Base-by-base conservation (phyloP, 2,888 invertebrate species). In the Rhagium mordax region DNA sequence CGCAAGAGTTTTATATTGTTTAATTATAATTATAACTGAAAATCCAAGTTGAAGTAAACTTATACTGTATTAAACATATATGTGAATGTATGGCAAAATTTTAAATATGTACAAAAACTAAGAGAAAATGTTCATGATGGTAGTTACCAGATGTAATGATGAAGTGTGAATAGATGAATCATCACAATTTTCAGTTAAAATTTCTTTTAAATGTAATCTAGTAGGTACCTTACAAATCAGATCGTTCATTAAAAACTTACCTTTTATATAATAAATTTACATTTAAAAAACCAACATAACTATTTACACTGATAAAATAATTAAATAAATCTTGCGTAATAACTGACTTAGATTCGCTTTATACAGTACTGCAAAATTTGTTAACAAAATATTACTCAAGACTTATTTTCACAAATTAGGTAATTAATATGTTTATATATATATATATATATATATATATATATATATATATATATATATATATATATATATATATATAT, bases 71-170 rank as follows among this genome's bases (percentile, higher is more conserved):
- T 41, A 3, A n/a, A 41, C 41, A 41, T 5, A 41, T 41, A 0
- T n/a, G n/a, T 41, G 41, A 41, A n/a, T 41, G 13, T 41, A 41
- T 41, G 41, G n/a, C 41, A 41, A 41, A 2, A 41, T 41, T 41
- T 41, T n/a, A 41, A 41, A 41, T 41, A 41, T 41, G 41, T 41
- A 41, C 41, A 41, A 41, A 33, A 33, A 33, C 33, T 33, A 33
- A 24, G 24, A 4, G 6, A 33, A 33, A 33, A 41, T 41, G 41
- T 41, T 41, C 4, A n/a, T 41, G 41, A n/a, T 41, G 41, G 41
- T 41, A 81, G 74, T 76, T 74, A 78, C 73, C 81, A 79, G 79
- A 81, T 78, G 75, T 78, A 78, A 80, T 77, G 79, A 76, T 77
- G 77, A 70, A 61, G 70, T 57, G 70, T 72, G 76, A 74, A 76